Evolutionary conservation across 2,113 vertebrate genomes (phyloP).

Genomic region (Cyprinus carpio): DNA sequence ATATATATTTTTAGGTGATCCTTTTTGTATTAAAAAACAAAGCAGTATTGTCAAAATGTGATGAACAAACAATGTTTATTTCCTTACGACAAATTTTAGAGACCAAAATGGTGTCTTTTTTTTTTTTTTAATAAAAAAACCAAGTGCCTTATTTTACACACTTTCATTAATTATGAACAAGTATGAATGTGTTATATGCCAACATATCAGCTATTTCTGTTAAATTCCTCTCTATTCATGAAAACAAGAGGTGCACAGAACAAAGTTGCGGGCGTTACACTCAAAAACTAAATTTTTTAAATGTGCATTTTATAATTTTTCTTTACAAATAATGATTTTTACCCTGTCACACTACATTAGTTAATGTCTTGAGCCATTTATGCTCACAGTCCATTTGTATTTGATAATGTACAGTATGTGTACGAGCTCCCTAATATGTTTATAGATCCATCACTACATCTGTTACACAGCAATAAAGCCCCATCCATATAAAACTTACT

Average conservation of each 20-base stretch:
- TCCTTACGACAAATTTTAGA: slow-evolving; percentile 54
- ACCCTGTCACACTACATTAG: not conserved
- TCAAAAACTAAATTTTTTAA: not conserved
- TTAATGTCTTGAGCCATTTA: not conserved
- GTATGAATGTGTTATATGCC: slow-evolving; percentile 78
- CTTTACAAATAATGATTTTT: slow-evolving; percentile 23
- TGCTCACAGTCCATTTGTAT: not conserved
- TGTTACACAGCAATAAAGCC: not conserved
- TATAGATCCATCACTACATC: not conserved
- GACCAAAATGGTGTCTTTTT: slow-evolving; percentile 89
- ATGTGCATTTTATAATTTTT: slow-evolving; percentile 10
- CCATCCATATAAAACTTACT: not conserved
- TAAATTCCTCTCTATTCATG: slow-evolving; percentile 18
- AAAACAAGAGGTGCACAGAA: slow-evolving; percentile 9
- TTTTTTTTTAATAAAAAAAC: slow-evolving; percentile 78
- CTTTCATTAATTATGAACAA: slow-evolving; percentile 82
- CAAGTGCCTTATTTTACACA: slow-evolving; percentile 90
- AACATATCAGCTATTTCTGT: slow-evolving; percentile 71
- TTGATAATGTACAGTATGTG: not conserved
- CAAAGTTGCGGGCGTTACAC: not conserved
- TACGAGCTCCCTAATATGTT: not conserved
- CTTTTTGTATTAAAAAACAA: slow-evolving; percentile 88
- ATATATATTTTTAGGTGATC: slow-evolving; percentile 91
- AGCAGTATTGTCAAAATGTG: slow-evolving; percentile 85
- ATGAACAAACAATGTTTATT: slow-evolving; percentile 82